Conservation (phyloP, 2,797 vertebrate species). For the Dermochelys coriacea region DNA sequence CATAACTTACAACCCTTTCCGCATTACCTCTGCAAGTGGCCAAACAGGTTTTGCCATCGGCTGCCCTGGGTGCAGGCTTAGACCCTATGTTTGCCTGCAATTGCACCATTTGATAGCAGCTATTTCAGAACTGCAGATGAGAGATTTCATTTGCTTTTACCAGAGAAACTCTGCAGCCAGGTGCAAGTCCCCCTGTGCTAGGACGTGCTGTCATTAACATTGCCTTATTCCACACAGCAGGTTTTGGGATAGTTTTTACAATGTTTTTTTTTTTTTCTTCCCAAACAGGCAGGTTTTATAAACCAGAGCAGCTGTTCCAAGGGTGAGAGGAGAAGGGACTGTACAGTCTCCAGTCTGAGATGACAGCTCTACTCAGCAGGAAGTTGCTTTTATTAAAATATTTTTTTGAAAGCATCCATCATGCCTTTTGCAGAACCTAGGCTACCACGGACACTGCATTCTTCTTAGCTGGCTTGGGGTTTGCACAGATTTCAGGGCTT, state of each 20-base stretch:
- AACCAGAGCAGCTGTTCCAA: conserved; percentile 53
- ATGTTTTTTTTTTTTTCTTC: conserved; percentile 51
- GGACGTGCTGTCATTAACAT: background rate
- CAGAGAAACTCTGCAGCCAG: background rate
- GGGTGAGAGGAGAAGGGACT: conserved; percentile 41
- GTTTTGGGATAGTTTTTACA: conserved; percentile 48
- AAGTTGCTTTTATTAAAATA: conserved; percentile 44
- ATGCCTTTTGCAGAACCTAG: conserved; percentile 18
- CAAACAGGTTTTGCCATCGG: background rate
- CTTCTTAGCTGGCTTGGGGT: background rate
- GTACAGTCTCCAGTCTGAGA: conserved; percentile 22
- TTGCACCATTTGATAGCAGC: background rate
- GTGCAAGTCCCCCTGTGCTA: conserved; percentile 57
- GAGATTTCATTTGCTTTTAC: background rate
- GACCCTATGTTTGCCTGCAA: background rate
- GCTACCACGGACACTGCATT: background rate
- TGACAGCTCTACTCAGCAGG: conserved; percentile 36
- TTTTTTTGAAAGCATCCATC: background rate
- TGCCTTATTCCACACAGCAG: conserved; percentile 63
- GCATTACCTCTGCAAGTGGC: background rate
- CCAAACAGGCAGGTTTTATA: conserved; percentile 66
- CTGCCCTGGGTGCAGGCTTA: background rate
- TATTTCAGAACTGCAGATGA: background rate
- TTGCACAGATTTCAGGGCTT: background rate
- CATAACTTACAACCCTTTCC: background rate